Evolutionary conservation across 2,113 vertebrate species (phyloP).

Genomic region (Sceloporus undulatus): DNA sequence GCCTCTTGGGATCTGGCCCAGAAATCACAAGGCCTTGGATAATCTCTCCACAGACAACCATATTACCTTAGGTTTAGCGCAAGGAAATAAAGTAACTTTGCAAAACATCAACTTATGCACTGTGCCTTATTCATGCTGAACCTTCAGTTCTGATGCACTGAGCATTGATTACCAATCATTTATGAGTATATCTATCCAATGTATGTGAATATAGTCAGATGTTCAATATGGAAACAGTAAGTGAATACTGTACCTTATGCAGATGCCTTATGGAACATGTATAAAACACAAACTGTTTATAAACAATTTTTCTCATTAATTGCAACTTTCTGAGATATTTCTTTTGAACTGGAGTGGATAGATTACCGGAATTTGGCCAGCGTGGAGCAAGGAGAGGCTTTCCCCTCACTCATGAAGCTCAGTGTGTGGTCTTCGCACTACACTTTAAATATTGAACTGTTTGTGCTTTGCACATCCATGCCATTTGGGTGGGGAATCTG

Average conservation of each 20-base stretch:
- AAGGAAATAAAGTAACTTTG: neutral
- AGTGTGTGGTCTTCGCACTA: neutral
- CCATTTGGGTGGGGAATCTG: neutral
- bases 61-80: neutral
- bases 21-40: no score
- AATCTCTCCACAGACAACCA: no score
- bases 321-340: constrained; percentile 66
- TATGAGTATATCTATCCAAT: neutral
- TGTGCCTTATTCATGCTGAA: neutral
- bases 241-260: constrained; percentile 45
- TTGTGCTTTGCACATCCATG: neutral
- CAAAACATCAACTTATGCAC: neutral
- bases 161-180: neutral
- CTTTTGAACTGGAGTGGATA: neutral
- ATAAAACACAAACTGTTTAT: constrained; percentile 76
- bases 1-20: no score
- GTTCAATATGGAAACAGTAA: constrained; percentile 37
- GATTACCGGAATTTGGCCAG: neutral
- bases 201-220: neutral
- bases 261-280: constrained; percentile 75
- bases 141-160: neutral
- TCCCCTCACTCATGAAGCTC: neutral
- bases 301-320: constrained; percentile 75
- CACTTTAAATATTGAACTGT: neutral
- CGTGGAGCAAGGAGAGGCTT: neutral